These are phyloP conservation scores for Mugil cephalus DNA, from an alignment of 2,113 vertebrate genomes.

Conservation along the genomic window DNA sequence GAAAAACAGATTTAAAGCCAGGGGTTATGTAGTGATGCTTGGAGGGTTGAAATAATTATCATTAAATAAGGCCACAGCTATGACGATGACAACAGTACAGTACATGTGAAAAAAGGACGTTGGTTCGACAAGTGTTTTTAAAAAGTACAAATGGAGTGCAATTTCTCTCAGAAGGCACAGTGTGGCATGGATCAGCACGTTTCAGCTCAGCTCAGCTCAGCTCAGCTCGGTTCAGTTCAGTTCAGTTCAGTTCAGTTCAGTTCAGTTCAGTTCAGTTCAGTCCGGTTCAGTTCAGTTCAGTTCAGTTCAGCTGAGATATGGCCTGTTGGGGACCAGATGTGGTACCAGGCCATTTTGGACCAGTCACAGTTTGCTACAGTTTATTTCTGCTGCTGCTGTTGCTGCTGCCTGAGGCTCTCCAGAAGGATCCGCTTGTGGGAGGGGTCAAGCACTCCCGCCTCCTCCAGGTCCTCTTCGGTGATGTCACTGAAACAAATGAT, in stretches of 20 bases:
- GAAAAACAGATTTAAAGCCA: constrained; percentile 3
- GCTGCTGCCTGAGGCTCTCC: constrained; percentile 90
- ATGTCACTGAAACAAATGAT: constrained; percentile 87
- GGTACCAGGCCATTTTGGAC: constrained; percentile 37
- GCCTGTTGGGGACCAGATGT: constrained; percentile 28
- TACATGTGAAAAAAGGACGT: constrained; percentile 57
- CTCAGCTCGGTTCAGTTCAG: too few species aligned
- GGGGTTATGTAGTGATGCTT: constrained; percentile 62
- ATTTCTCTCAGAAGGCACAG: constrained; percentile 73
- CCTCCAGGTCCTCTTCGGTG: constrained; percentile 96
- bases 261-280: constrained; percentile 30
- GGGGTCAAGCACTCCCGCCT: constrained; percentile 91
- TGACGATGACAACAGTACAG: constrained; percentile 52
- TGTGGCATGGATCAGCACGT: constrained; percentile 62
- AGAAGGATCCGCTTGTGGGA: constrained; percentile 91
- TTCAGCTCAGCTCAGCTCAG: constrained; percentile 50
- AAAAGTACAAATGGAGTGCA: constrained; percentile 72
- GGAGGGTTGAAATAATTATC: constrained; percentile 57
- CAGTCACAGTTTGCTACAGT: constrained; percentile 32
- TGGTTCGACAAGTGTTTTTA: constrained; percentile 48
- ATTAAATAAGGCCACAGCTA: constrained; percentile 74
- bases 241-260: too few species aligned
- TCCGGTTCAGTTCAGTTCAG: not conserved
- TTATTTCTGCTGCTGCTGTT: constrained; percentile 75
- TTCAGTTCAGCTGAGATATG: constrained; percentile 48